Evolutionary conservation across 2,888 invertebrate genomes (phyloP).

Genomic region (Zhengitettix transpicula): DNA sequence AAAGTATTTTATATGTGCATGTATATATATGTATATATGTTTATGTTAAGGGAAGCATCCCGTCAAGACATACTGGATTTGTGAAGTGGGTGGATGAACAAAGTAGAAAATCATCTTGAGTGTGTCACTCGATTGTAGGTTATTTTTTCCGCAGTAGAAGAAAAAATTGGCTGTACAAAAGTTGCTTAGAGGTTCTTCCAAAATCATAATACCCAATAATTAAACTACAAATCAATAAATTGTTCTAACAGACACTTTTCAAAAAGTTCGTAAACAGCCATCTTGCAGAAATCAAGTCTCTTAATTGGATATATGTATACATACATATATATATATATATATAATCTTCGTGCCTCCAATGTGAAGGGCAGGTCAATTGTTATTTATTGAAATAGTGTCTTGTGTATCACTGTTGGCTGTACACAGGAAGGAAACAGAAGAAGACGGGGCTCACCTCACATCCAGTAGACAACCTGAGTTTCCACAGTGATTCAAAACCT

Average conservation of each 20-base stretch:
- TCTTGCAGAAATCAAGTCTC: slow-evolving; percentile 7
- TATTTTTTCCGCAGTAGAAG: too few relatives aligned
- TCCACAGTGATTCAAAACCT: slow-evolving; percentile 11
- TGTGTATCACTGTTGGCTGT: slow-evolving; percentile 4
- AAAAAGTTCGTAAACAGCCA: slow-evolving; percentile 3
- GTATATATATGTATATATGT: too few relatives aligned
- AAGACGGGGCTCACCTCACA: slow-evolving; percentile 2
- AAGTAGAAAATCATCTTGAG: too few relatives aligned
- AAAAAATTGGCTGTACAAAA: too few relatives aligned
- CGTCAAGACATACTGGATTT: too few relatives aligned
- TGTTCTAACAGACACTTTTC: not conserved
- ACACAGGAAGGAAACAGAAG: slow-evolving; percentile 8
- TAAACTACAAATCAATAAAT: too few relatives aligned
- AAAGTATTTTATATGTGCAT: too few relatives aligned
- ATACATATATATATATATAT: not conserved
- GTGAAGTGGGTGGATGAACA: too few relatives aligned
- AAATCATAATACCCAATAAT: too few relatives aligned
- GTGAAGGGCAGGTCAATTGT: slow-evolving; percentile 3
- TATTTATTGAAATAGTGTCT: not conserved
- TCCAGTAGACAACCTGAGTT: slow-evolving; percentile 11
- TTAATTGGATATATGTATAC: not conserved
- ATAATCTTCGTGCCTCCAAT: slow-evolving; percentile 2
- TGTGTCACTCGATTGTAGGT: too few relatives aligned
- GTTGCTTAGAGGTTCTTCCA: too few relatives aligned
- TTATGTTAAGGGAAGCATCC: too few relatives aligned